These are phyloP conservation scores for Pomatostomus ruficeps DNA, from an alignment of 2,113 vertebrate species.

Conservation along the genomic window DNA sequence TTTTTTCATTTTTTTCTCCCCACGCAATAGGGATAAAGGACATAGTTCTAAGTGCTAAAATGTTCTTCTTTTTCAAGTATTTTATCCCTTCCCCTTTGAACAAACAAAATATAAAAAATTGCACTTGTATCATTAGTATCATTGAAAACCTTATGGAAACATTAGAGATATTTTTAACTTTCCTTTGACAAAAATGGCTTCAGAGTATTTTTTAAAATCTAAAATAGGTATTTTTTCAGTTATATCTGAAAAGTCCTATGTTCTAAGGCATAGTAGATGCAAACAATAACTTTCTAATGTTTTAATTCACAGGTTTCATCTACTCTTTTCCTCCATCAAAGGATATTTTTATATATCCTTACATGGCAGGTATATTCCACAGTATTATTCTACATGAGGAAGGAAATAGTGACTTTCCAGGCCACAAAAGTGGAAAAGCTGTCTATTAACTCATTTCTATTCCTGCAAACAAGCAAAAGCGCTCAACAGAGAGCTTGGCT, in stretches of 20 bases:
- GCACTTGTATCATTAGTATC: not conserved
- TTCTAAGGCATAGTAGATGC: not conserved
- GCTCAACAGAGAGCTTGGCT: not conserved
- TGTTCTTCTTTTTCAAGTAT: not conserved
- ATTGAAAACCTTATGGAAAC: not conserved
- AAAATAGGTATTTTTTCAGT: not conserved
- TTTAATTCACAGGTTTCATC: not conserved
- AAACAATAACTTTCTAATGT: not conserved
- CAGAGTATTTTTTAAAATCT: not conserved
- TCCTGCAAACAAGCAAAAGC: not conserved
- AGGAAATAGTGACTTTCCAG: not conserved
- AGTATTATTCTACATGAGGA: not conserved
- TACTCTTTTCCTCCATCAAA: not conserved
- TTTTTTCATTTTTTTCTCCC: not conserved
- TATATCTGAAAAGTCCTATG: not conserved
- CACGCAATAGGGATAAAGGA: not conserved
- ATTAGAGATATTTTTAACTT: not conserved
- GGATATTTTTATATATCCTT: not conserved
- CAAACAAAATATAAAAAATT: not conserved
- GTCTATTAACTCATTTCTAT: not conserved
- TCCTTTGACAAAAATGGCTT: not conserved
- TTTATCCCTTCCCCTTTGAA: not conserved
- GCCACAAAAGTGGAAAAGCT: not conserved
- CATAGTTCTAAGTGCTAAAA: not conserved
- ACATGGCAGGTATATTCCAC: not conserved